Percentiles rank a stretch among this genome's conserved stretches.
Evolutionary conservation across 2,888 invertebrate genomes (phyloP).

Genomic region (Drosophila leonis): DNA sequence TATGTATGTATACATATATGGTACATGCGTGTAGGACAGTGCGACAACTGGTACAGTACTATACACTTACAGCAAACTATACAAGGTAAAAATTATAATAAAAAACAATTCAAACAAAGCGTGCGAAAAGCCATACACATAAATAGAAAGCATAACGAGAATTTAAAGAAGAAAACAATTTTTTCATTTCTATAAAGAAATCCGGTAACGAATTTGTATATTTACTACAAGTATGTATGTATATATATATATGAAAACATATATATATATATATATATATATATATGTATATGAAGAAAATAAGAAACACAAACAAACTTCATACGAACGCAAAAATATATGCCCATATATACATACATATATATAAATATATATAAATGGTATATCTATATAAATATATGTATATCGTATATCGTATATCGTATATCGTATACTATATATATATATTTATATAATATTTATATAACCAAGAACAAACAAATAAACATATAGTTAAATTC

Average conservation of each 20-base stretch:
- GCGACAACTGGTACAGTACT: conserved; percentile 70
- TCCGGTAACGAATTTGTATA: conserved; percentile 79
- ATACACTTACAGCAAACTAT: conserved; percentile 80
- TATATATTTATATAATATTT: conserved; percentile 66
- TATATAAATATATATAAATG: conserved; percentile 18
- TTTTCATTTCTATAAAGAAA: conserved; percentile 79
- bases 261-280: conserved; percentile 35
- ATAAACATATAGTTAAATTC: conserved; percentile 80
- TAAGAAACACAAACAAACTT: conserved; percentile 45
- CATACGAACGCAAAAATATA: conserved; percentile 43
- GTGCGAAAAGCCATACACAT: conserved; percentile 68
- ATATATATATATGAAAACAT: conserved; percentile 46
- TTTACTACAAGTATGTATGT: conserved; percentile 63
- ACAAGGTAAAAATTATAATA: conserved; percentile 72
- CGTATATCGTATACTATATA: conserved; percentile 46
- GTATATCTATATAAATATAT: conserved; percentile 40
- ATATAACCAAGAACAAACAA: conserved; percentile 79
- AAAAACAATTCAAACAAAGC: conserved; percentile 29
- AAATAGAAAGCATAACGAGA: conserved; percentile 70
- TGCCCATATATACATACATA: conserved; percentile 47
- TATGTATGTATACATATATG: conserved; percentile 1
- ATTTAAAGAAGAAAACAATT: conserved; percentile 68
- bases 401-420: conserved; percentile 36
- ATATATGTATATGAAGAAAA: conserved; percentile 19
- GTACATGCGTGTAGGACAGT: conserved; percentile 34